Evolutionary conservation across 2,888 invertebrate species (phyloP), one percentile per base, ranked within the genome.

Genomic region (Hirtodrosophila cameraria): DNA sequence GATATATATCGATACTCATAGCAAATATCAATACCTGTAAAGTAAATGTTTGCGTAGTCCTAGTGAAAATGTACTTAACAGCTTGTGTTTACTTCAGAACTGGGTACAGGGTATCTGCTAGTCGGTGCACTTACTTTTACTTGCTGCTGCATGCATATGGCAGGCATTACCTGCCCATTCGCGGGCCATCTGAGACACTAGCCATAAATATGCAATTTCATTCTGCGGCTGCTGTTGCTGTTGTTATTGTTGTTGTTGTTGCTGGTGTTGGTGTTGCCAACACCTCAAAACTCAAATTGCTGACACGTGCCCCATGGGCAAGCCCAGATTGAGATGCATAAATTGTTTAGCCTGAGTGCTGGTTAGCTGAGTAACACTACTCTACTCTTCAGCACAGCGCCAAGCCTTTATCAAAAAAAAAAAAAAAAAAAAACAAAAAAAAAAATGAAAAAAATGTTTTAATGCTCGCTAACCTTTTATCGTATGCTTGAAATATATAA

Each of bases 191-290:
- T 12, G 61, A 65, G 73, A 59, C 68, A 54, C 58, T 62, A 31
- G 59, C 46, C 65, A 86, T 87, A 86, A 87, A 87, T 82, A 81
- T 79, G 86, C 74, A 80, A 81, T 84, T 79, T 74, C 70, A 75
- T 76, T 71, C 79, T 76, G 72, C 63, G 60, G 59, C 61, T 43
- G 62, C 68, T 64, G 41, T 28, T 46, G 39, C 27, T 28, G n/a
- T n/a, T n/a, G n/a, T n/a, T n/a, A n/a, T n/a, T n/a, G n/a, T n/a
- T n/a, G n/a, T n/a, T 76, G 72, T 62, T 58, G 59, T 59, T 43
- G 62, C 68, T 64, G 41, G 25, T 46, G 39, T 23, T 28, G 43
- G 35, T 43, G 35, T 11, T 57, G 68, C 77, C 78, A 78, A 76
- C 73, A 78, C 65, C 63, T 70, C 48, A 39, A 30, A 63, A 50